Base-by-base conservation (phyloP, 1,140 invertebrate species). In the Nixonia krombeini region DNA sequence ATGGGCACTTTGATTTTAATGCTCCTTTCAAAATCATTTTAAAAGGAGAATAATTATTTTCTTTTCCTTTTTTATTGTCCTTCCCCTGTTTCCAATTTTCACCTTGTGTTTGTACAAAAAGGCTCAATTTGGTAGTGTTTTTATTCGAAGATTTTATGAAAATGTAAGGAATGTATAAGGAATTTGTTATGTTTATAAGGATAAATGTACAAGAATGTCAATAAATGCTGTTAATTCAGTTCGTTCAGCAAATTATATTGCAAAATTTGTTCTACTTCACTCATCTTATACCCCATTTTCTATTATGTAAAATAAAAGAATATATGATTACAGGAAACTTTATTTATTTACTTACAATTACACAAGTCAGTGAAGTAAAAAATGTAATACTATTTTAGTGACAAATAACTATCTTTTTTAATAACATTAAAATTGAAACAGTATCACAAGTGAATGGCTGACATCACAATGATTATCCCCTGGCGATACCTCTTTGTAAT, bases 161-260 rank as follows among this genome's bases (percentile, higher is more conserved):
- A 64, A 1, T 44, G 13, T 58, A 65, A 65, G 53, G 35, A 57
- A 52, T 21, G 46, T 56, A 47, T 51, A 65, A 61, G 62, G n/a
- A 38, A 59, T 61, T 65, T 61, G 57, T 64, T 65, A 62, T 61
- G 56, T 65, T 65, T 70, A 61, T 65, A 70, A 70, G 51, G 7
- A 26, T 21, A 70, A 64, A 56, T 70, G 67, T 61, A 70, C 55
- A 65, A 62, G 57, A 56, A 70, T 64, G 61, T 65, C 61, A 70
- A 70, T 64, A 65, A 70, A 65, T 50, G 56, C 41, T 69, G 66
- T 69, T 68, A 53, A 63, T 62, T 63, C 55, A 69, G 58, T 69
- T 69, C 53, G 52, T 58, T 58, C 52, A 46, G 45, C 35, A 57
- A 47, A 58, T n/a, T 46, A 31, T 8, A 42, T n/a, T n/a, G n/a